phyloP scores from a whole-genome alignment of 2,797 vertebrate species.

The Prionace glauca region DNA sequence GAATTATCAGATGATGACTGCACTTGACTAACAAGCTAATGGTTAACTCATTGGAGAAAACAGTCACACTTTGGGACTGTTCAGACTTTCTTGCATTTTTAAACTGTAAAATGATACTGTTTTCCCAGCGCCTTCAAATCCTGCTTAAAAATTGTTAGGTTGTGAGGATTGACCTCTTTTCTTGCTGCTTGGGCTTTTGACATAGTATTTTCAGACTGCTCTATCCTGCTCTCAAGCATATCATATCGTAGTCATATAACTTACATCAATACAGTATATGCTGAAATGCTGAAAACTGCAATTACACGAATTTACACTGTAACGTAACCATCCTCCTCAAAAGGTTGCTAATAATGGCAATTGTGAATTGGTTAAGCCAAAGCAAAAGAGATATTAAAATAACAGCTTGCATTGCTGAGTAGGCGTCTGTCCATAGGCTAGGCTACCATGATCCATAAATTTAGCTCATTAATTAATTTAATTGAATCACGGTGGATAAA shows the following conservation, averaged over 20 bases:
- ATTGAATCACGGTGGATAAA: neutral
- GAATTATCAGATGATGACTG: slow-evolving; percentile 33
- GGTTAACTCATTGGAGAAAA: slow-evolving; percentile 15
- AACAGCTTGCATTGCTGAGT: neutral
- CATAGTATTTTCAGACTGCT: neutral
- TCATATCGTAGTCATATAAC: neutral
- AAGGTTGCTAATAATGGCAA: neutral
- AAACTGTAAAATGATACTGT: slow-evolving; percentile 28
- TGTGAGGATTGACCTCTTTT: neutral
- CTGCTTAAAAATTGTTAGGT: slow-evolving; percentile 7
- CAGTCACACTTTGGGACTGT: slow-evolving; percentile 15
- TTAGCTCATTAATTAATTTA: neutral
- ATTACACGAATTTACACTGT: neutral
- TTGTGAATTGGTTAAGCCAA: slow-evolving; percentile 9
- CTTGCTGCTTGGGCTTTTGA: slow-evolving; percentile 17
- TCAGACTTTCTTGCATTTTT: slow-evolving; percentile 27
- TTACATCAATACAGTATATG: neutral
- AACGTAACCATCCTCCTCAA: neutral
- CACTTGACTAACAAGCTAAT: slow-evolving; percentile 24
- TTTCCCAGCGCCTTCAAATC: slow-evolving; percentile 1
- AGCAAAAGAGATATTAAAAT: neutral
- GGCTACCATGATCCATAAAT: neutral
- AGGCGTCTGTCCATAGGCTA: neutral
- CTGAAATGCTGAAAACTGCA: slow-evolving; percentile 4
- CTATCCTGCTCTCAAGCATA: neutral